phyloP scores from a whole-genome alignment of 1,140 invertebrate genomes.

The Microplitis demolitor region DNA sequence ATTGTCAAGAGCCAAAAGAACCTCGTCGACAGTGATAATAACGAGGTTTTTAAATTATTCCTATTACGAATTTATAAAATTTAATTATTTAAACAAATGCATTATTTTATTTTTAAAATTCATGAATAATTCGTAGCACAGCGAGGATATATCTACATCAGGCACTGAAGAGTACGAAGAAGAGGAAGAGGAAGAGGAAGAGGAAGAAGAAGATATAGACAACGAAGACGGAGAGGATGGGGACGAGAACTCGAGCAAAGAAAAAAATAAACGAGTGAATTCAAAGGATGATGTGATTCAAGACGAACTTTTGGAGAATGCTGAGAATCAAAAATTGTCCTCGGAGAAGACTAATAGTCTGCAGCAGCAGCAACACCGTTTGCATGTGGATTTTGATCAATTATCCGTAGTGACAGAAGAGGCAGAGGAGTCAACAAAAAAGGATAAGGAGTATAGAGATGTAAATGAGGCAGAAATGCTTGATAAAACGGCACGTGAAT shows the following conservation, averaged over 20 bases:
- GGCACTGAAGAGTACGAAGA: slow-evolving; percentile 47
- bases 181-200: slow-evolving; percentile 45
- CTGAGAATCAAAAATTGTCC: slow-evolving; percentile 53
- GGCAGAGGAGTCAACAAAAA: slow-evolving; percentile 62
- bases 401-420: slow-evolving; percentile 73
- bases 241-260: slow-evolving; percentile 32
- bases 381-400: slow-evolving; percentile 72
- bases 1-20: slow-evolving; percentile 69
- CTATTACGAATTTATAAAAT: slow-evolving; percentile 4
- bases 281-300: slow-evolving; percentile 23
- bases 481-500: neutral
- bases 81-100: slow-evolving; percentile 10
- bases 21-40: slow-evolving; percentile 62
- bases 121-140: slow-evolving; percentile 49
- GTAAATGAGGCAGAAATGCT: neutral
- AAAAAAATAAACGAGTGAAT: slow-evolving; percentile 18
- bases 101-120: slow-evolving; percentile 4
- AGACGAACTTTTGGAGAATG: slow-evolving; percentile 51
- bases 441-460: slow-evolving; percentile 41
- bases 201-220: slow-evolving; percentile 50
- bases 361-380: slow-evolving; percentile 36
- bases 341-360: slow-evolving; percentile 40
- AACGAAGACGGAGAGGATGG: slow-evolving; percentile 45
- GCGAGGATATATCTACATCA: slow-evolving; percentile 36
- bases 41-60: slow-evolving; percentile 50